These are phyloP conservation scores for Dendrocopos noguchii DNA, from an alignment of 2,113 vertebrate genomes.

Conservation along the genomic window DNA sequence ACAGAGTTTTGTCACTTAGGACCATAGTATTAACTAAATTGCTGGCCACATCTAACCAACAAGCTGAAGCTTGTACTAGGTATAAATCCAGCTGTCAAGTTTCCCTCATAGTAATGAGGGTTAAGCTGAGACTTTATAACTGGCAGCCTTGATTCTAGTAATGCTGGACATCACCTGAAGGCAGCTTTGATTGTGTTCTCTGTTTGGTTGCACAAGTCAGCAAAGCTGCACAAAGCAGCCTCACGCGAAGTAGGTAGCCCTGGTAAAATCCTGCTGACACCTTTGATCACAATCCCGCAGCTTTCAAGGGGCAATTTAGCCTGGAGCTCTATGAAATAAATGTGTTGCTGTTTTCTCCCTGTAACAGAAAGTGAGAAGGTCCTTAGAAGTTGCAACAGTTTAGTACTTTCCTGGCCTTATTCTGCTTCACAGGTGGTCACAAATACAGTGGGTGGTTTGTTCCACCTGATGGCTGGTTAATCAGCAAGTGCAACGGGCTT, in stretches of 20 bases:
- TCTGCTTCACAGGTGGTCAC: neutral
- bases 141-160: neutral
- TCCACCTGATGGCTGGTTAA: neutral
- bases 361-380: neutral
- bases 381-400: neutral
- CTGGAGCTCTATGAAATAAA: neutral
- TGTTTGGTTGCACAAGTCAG: neutral
- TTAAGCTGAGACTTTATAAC: neutral
- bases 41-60: neutral
- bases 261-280: neutral
- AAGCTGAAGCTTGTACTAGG: neutral
- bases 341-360: neutral
- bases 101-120: neutral
- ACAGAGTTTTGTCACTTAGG: neutral
- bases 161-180: neutral
- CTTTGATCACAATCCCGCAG: neutral
- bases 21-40: neutral
- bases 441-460: neutral
- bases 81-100: neutral
- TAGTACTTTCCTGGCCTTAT: neutral
- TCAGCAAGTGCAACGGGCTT: neutral
- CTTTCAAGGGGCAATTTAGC: neutral
- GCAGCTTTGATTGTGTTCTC: neutral
- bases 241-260: neutral
- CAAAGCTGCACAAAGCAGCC: neutral